A percentile compares a stretch with the other conserved stretches of the same genome.
phyloP scores from a whole-genome alignment of 2,888 invertebrate species.

The Conchocele bisecta region DNA sequence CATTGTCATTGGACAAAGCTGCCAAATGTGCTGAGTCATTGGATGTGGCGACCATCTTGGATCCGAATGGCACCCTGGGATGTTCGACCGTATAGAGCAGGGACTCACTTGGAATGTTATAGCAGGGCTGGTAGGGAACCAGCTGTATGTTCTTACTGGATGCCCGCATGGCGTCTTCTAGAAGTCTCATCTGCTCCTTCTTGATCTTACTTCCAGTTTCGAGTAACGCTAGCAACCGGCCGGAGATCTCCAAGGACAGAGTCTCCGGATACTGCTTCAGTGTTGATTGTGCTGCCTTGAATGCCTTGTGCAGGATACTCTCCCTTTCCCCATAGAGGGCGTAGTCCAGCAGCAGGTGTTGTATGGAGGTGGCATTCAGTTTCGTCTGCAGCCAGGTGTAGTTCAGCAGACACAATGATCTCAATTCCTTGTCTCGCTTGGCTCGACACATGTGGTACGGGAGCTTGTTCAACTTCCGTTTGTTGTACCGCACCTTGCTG shows the following conservation, averaged over 20 bases:
- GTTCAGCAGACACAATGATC: slow-evolving; percentile 95
- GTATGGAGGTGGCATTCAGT: slow-evolving; percentile 95
- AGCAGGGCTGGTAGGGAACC: slow-evolving; percentile 64
- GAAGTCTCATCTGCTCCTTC: slow-evolving; percentile 52
- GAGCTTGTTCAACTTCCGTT: slow-evolving; percentile 77
- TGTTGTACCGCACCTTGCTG: slow-evolving; percentile 70
- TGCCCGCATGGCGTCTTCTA: slow-evolving; percentile 53
- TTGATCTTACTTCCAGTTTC: slow-evolving; percentile 45
- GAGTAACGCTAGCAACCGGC: slow-evolving; percentile 89
- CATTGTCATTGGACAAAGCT: slow-evolving; percentile 57
- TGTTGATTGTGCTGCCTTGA: slow-evolving; percentile 86
- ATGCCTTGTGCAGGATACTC: slow-evolving; percentile 86
- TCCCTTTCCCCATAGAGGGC: slow-evolving; percentile 86
- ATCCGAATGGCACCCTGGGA: slow-evolving; percentile 83
- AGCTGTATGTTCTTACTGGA: slow-evolving; percentile 80
- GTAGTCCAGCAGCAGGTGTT: slow-evolving; percentile 96
- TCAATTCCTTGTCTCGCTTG: slow-evolving; percentile 90
- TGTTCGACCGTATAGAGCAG: slow-evolving; percentile 61
- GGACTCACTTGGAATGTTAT: slow-evolving; percentile 58
- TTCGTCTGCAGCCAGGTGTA: slow-evolving; percentile 98
- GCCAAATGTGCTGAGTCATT: slow-evolving; percentile 59
- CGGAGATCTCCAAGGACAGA: slow-evolving; percentile 95
- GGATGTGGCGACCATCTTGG: slow-evolving; percentile 52
- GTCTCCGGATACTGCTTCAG: slow-evolving; percentile 94
- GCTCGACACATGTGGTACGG: slow-evolving; percentile 76